Evolutionary conservation across 2,888 invertebrate genomes (phyloP).

Genomic region (Napeogenes sylphis): DNA sequence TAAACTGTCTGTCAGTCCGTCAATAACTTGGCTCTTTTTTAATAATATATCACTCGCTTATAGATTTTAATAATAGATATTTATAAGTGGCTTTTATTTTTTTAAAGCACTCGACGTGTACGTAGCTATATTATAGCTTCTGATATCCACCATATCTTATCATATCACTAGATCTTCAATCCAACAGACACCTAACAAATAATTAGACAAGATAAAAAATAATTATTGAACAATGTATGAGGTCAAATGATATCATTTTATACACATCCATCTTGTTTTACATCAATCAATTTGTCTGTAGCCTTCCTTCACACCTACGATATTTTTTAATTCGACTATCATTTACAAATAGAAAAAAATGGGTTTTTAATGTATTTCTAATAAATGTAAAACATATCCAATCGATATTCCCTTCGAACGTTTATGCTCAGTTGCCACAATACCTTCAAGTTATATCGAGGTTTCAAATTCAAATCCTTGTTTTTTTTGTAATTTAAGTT

Average conservation of each 20-base stretch:
- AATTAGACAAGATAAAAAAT: slow-evolving; percentile 15
- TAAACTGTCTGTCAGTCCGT: slow-evolving; percentile 2
- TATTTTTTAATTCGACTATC: slow-evolving; percentile 5
- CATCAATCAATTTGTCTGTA: slow-evolving; percentile 63
- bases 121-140: neutral
- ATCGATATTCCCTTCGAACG: too few relatives aligned
- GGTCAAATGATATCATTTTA: slow-evolving; percentile 69
- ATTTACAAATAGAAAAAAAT: neutral
- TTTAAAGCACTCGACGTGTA: neutral
- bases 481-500: too few relatives aligned
- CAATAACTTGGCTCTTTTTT: neutral
- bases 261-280: slow-evolving; percentile 53
- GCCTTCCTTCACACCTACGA: slow-evolving; percentile 40
- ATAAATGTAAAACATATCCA: too few relatives aligned
- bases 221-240: slow-evolving; percentile 44
- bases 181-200: neutral
- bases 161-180: too few relatives aligned
- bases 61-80: slow-evolving; percentile 13
- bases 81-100: neutral
- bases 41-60: slow-evolving; percentile 6
- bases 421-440: too few relatives aligned
- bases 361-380: neutral
- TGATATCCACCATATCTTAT: too few relatives aligned
- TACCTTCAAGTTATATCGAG: too few relatives aligned
- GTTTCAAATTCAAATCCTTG: too few relatives aligned